A percentile compares a stretch with the other conserved stretches of the same genome.
Evolutionary conservation across 2,888 invertebrate species (phyloP).

Genomic region (Linnaemya vulpina): DNA sequence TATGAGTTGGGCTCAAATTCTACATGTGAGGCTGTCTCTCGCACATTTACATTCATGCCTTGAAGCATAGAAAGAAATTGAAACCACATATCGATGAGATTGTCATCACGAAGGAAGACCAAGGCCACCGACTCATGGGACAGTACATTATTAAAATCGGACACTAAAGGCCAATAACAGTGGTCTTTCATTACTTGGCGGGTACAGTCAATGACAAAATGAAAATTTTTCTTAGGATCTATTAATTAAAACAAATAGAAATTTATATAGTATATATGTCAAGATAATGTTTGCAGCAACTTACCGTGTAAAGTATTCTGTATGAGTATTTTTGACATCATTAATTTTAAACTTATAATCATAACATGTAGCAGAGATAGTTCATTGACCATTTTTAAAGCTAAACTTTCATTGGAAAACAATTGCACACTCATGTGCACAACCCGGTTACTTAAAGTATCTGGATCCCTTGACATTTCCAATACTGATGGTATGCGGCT

Average conservation of each 20-base stretch:
- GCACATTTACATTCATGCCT: conserved; percentile 98
- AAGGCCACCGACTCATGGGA: conserved; percentile 96
- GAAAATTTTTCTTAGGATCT: conserved; percentile 91
- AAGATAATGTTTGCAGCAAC: conserved; percentile 60
- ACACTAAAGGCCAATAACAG: conserved; percentile 98
- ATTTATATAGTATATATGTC: neutral
- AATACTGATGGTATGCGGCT: conserved; percentile 96
- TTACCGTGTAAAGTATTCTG: conserved; percentile 93
- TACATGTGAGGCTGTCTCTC: conserved; percentile 94
- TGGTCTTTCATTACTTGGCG: conserved; percentile 97
- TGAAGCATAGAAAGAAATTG: conserved; percentile 96
- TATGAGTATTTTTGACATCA: conserved; percentile 96
- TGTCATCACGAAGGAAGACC: conserved; percentile 93
- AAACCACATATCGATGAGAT: conserved; percentile 97
- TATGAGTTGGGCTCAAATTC: conserved; percentile 99
- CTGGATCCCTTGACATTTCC: conserved; percentile 92
- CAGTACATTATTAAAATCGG: conserved; percentile 97
- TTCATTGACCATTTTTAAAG: conserved; percentile 95
- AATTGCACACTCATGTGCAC: conserved; percentile 99
- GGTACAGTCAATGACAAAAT: conserved; percentile 96
- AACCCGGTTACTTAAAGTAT: conserved; percentile 96
- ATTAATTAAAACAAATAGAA: conserved; percentile 69
- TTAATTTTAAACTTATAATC: conserved; percentile 94
- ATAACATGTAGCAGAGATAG: conserved; percentile 95
- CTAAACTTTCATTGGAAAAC: conserved; percentile 96